phyloP scores from a whole-genome alignment of 2,113 vertebrate species.

The Scomber colias region DNA sequence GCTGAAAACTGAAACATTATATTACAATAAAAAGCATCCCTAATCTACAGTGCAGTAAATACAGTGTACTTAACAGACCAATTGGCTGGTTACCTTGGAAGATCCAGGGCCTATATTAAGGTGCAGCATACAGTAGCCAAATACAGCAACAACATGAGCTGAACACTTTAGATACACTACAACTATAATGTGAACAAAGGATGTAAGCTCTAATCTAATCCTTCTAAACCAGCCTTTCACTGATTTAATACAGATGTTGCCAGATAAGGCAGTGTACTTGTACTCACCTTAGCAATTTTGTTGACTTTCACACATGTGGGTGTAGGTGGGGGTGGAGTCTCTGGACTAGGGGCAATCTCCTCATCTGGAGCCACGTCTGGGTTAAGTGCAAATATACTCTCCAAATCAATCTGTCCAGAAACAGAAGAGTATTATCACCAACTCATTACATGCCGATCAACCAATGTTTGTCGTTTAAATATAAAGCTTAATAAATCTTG shows the following conservation, averaged over 20 bases:
- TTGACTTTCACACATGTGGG: slow-evolving; percentile 89
- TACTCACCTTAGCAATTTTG: slow-evolving; percentile 95
- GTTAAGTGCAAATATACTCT: slow-evolving; percentile 98
- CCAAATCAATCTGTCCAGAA: slow-evolving; percentile 92
- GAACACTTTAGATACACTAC: not conserved
- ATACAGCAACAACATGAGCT: not conserved
- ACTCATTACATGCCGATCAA: not conserved
- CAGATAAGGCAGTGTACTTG: not conserved
- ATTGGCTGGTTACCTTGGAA: slow-evolving; percentile 31
- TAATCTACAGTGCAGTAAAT: slow-evolving; percentile 37
- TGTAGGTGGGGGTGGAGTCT: slow-evolving; percentile 91
- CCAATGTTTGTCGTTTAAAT: not conserved
- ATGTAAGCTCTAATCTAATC: not conserved
- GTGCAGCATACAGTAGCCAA: slow-evolving; percentile 18
- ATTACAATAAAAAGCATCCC: not conserved
- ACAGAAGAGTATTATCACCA: slow-evolving; percentile 28
- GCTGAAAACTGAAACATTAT: too few relatives aligned
- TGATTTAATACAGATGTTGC: not conserved
- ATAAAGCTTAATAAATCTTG: not conserved
- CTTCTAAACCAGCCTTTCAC: not conserved
- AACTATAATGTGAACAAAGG: not conserved
- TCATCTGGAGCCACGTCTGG: slow-evolving; percentile 94
- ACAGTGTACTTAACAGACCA: slow-evolving; percentile 42
- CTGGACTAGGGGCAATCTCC: slow-evolving; percentile 90
- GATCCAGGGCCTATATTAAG: slow-evolving; percentile 50